Base-by-base conservation (phyloP, 2,113 vertebrate genomes). In the Gambusia holbrooki region DNA sequence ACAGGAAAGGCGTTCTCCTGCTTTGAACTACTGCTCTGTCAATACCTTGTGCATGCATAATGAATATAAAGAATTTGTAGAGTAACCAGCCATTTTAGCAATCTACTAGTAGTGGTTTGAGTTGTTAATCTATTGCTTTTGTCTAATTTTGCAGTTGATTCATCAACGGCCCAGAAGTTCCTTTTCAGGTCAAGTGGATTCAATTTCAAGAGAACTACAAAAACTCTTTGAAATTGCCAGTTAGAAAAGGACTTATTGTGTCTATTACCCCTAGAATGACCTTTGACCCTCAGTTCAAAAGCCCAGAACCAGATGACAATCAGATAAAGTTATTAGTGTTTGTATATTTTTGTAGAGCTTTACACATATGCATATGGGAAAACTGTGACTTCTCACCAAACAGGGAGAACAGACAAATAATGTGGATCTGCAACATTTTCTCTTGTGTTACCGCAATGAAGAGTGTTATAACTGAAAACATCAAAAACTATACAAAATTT, bases 101-200 rank as follows among this genome's bases (percentile, higher is more conserved):
- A 68, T 81, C 61, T 13, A 54, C 79, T 76, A 76, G 62, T 9
- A 4, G 76, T 2, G 3, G 71, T 84, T 85, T 73, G 63, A 73
- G 66, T 65, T 75, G 66, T 77, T 61, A 79, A 80, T 25, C 25
- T 70, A 78, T 78, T 69, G 61, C 69, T 73, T 74, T 74, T 33
- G 51, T 80, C 29, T 60, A 76, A 74, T 84, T 74, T 60, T 51
- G 51, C 61, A 54, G 6, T 84, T 82, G 71, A 74, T 83, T 71
- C 60, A 60, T 29, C 0, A 35, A 25, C 66, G 88, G 74, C 40
- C 0, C 1, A 72, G 33, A 76, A 81, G 80, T 70, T 11, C 58
- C 33, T 62, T 78, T 66, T 74, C 4, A 30, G 79, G 84, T 88
- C 87, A 83, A 32, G 17, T 15, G 73, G 80, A 89, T 89, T 86